Conservation (phyloP, 1,140 invertebrate species). For the Drosophila pseudoananassae region DNA sequence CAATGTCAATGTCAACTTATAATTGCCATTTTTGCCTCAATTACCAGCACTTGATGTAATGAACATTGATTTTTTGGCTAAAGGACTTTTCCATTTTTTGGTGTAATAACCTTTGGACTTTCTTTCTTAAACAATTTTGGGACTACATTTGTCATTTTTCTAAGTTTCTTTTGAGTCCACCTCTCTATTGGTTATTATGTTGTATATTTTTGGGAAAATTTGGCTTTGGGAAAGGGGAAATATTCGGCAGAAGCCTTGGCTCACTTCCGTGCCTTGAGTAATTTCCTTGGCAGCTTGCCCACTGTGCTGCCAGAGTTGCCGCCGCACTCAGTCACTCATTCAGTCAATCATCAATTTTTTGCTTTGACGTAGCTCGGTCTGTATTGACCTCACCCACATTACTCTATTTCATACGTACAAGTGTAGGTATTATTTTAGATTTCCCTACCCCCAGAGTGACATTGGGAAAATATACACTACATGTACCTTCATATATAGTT, state of each 20-base stretch:
- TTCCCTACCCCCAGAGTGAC: conserved; percentile 41
- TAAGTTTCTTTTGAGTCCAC: background rate
- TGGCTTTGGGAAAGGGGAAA: conserved; percentile 7
- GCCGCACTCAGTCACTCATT: conserved; percentile 26
- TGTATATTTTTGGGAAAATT: conserved; percentile 25
- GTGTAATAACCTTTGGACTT: background rate
- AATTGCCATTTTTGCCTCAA: conserved; percentile 36
- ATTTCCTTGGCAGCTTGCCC: conserved; percentile 65
- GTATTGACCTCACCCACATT: conserved; percentile 73
- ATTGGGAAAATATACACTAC: conserved; percentile 59
- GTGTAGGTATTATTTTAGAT: conserved; percentile 11
- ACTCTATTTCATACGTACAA: conserved; percentile 43
- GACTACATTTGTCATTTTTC: conserved; percentile 18
- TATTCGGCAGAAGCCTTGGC: conserved; percentile 49
- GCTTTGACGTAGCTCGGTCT: conserved; percentile 50
- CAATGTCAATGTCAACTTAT: conserved; percentile 36
- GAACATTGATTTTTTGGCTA: conserved; percentile 26
- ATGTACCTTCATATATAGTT: background rate
- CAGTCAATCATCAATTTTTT: conserved; percentile 34
- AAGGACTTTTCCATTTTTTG: too few relatives aligned
- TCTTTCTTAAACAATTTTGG: conserved; percentile 14
- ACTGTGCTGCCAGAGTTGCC: conserved; percentile 72
- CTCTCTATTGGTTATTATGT: conserved; percentile 1
- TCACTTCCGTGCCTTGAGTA: conserved; percentile 62
- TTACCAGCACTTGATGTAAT: conserved; percentile 35